Base-by-base conservation (phyloP, 2,113 vertebrate genomes). In the Oreochromis niloticus region DNA sequence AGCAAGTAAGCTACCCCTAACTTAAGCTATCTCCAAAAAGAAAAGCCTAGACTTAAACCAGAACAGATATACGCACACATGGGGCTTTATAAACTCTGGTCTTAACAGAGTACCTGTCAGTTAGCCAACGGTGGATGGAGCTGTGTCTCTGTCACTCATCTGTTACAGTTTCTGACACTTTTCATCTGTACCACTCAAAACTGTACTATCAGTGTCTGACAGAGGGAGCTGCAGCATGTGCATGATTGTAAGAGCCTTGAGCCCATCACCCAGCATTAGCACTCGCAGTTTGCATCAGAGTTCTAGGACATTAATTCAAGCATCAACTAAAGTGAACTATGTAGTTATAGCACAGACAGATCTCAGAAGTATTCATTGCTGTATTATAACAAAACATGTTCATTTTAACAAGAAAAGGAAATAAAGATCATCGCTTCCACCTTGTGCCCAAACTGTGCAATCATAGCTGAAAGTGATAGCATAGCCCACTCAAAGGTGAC, bases 81-180 rank as follows among this genome's bases (percentile, higher is more conserved):
- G 22, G 0, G 68, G 0, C 0, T 27, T 73, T 46, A 22, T 68
- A 22, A 22, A 41, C 36, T 68, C 22, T 46, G 39, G 32, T 66
- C 32, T 36, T 39, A 66, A 39, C 17, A 66, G 61, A 3, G 36
- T 41, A n/a, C 63, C 34, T 41, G n/a, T 68, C 19, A 68, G 66
- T 73, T 73, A 73, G 39, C 39, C 66, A 43, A 24, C 36, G 24
- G 66, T 43, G 39, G 66, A 24, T 71, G 66, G 66, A 24, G n/a
- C 36, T 46, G 41, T 24, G 39, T 71, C n/a, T 24, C 66, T 27
- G 66, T 43, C 39, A 46, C 66, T 0, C 13, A 27, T 46, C 22
- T 13, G n/a, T 71, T 24, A 71, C 36, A 24, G 36, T 71, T 14
- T 71, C 66, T 43, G n/a, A 24, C 36, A 71, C 36, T 16, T 71